Evolutionary conservation across 64 coral and sea anemone genomes (phyloP).

Genomic region (Montipora capricornis): DNA sequence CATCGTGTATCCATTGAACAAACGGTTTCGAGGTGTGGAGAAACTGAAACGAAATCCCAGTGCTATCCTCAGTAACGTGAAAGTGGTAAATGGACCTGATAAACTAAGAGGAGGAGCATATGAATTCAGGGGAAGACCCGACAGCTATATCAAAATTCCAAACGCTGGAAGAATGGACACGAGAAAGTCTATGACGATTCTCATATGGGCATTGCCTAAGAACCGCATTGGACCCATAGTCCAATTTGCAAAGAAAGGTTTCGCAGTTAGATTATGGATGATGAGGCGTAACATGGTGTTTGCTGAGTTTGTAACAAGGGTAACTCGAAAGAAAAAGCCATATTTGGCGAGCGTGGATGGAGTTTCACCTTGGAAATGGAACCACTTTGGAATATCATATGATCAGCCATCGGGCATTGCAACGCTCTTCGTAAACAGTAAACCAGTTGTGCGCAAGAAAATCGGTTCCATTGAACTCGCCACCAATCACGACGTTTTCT

Average conservation of each 20-base stretch:
- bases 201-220: conserved; percentile 67
- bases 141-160: conserved; percentile 70
- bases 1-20: conserved; percentile 57
- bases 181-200: conserved; percentile 56
- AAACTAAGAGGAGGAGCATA: conserved; percentile 30
- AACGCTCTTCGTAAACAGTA: conserved; percentile 70
- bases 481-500: conserved; percentile 75
- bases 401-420: conserved; percentile 67
- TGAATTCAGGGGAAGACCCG: conserved; percentile 48
- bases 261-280: conserved; percentile 60
- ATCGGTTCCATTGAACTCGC: conserved; percentile 62
- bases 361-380: conserved; percentile 78
- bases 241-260: conserved; percentile 46
- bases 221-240: conserved; percentile 57
- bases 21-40: conserved; percentile 22
- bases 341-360: conserved; percentile 54
- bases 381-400: conserved; percentile 71
- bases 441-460: conserved; percentile 31
- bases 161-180: conserved; percentile 59
- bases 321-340: conserved; percentile 7
- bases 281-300: conserved; percentile 51
- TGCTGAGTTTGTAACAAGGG: conserved; percentile 53
- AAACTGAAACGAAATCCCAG: conserved; percentile 46
- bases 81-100: conserved; percentile 49
- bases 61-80: conserved; percentile 16